Percentiles rank a stretch among this genome's conserved stretches.
These are phyloP conservation scores for Drosophila hydei DNA, from an alignment of 1,140 invertebrate genomes.

Conservation along the genomic window DNA sequence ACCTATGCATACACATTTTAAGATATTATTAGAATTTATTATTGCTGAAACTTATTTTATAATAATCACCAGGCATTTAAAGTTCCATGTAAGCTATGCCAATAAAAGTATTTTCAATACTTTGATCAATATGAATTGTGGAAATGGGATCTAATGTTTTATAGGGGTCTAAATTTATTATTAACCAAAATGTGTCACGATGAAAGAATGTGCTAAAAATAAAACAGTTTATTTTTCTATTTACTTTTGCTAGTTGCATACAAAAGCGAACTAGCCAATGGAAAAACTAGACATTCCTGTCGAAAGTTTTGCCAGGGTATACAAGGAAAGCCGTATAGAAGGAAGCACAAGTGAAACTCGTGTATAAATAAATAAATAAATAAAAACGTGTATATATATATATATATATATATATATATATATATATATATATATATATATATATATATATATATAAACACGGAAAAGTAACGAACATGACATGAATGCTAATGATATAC, in stretches of 20 bases:
- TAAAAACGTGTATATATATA: constrained; percentile 9
- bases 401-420: not conserved
- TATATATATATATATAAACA: not conserved
- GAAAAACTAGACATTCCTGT: not conserved
- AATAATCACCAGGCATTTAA: too few relatives aligned
- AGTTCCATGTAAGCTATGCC: too few relatives aligned
- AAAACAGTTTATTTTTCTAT: too few relatives aligned
- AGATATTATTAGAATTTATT: too few relatives aligned
- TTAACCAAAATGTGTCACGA: not conserved
- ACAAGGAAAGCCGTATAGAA: constrained; percentile 2
- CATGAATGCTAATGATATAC: constrained; percentile 11
- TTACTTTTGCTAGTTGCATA: too few relatives aligned
- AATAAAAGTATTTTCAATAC: too few relatives aligned
- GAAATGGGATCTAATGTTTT: not conserved
- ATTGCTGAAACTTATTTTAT: too few relatives aligned
- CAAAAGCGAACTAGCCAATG: too few relatives aligned
- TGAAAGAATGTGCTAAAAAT: not conserved
- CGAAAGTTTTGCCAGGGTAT: constrained; percentile 5
- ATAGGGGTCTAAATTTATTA: not conserved
- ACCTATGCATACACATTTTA: too few relatives aligned
- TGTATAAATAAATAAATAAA: constrained; percentile 50
- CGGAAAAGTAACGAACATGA: constrained; percentile 26
- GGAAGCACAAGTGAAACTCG: constrained; percentile 30
- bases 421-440: not conserved
- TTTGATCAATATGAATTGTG: not conserved